These are phyloP conservation scores for Pseudococcus viburni DNA, from an alignment of 2,888 invertebrate genomes.

Conservation along the genomic window DNA sequence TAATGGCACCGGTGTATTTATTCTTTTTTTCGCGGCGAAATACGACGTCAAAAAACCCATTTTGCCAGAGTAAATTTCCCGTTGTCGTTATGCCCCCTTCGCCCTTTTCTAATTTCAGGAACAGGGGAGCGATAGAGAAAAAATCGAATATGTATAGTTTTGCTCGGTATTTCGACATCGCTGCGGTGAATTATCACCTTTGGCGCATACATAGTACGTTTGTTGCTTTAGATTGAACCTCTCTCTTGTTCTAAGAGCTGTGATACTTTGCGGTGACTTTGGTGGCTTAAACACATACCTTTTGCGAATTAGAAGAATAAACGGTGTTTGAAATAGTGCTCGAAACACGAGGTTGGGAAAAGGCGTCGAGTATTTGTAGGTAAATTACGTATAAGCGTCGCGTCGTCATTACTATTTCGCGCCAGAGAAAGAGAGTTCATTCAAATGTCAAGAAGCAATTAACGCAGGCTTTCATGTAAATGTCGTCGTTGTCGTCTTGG, in stretches of 20 bases:
- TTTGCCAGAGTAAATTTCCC: conserved; percentile 12
- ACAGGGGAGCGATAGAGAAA: not conserved
- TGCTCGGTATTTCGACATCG: not conserved
- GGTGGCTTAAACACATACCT: not conserved
- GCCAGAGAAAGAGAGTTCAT: not conserved
- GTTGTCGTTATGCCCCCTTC: not conserved
- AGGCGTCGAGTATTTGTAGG: not conserved
- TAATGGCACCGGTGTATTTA: conserved; percentile 47
- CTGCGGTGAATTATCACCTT: conserved; percentile 26
- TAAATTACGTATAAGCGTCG: not conserved
- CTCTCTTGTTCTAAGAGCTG: not conserved
- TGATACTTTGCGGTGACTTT: not conserved
- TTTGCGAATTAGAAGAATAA: conserved; percentile 13
- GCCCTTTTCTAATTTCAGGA: not conserved
- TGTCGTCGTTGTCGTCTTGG: not conserved
- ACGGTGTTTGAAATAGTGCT: conserved; percentile 1
- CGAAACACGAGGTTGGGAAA: not conserved
- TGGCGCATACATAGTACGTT: not conserved
- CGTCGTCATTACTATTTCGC: not conserved
- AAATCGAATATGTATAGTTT: conserved; percentile 42
- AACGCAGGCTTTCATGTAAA: not conserved
- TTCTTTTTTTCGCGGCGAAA: conserved; percentile 29
- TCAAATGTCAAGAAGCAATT: conserved; percentile 36
- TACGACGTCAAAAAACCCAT: conserved; percentile 37
- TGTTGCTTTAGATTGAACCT: not conserved